phyloP scores from a whole-genome alignment of 1,140 invertebrate species.

The Thaumetopoea pityocampa region DNA sequence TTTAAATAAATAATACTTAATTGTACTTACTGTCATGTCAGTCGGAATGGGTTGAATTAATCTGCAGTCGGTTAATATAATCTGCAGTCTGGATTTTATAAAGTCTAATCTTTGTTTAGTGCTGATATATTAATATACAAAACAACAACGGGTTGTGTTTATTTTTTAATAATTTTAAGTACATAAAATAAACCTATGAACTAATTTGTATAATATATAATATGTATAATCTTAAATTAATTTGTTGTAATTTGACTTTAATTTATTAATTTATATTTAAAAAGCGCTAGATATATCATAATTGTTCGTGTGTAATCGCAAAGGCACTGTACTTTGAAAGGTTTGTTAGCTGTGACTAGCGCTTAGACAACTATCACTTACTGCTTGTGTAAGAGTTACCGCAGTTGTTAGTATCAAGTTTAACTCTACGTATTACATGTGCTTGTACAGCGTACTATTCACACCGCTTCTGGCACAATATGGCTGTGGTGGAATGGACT shows the following conservation, averaged over 20 bases:
- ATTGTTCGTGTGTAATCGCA: conserved; percentile 44
- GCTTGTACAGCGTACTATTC: conserved; percentile 45
- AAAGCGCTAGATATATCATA: conserved; percentile 62
- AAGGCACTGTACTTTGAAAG: conserved; percentile 58
- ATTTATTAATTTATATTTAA: conserved; percentile 65
- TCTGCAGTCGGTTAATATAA: too few species aligned
- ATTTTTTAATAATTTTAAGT: conserved; percentile 74
- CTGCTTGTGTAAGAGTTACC: conserved; percentile 64
- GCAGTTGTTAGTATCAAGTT: conserved; percentile 60
- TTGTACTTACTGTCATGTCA: too few species aligned
- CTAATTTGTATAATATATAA: conserved; percentile 76
- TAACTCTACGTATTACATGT: conserved; percentile 35
- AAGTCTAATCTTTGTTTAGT: too few species aligned
- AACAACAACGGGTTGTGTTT: conserved; percentile 52
- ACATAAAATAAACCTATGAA: conserved; percentile 74
- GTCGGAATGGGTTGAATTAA: too few species aligned
- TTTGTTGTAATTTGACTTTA: conserved; percentile 72
- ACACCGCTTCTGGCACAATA: conserved; percentile 79
- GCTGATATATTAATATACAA: too few species aligned
- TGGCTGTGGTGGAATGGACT: conserved; percentile 80
- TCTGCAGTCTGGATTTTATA: too few species aligned
- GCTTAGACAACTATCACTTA: conserved; percentile 69
- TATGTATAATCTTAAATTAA: conserved; percentile 75
- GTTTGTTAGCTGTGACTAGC: conserved; percentile 61
- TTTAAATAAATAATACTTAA: too few species aligned